Conservation (phyloP, 2,888 invertebrate genomes). For the Leucozona laternaria region DNA sequence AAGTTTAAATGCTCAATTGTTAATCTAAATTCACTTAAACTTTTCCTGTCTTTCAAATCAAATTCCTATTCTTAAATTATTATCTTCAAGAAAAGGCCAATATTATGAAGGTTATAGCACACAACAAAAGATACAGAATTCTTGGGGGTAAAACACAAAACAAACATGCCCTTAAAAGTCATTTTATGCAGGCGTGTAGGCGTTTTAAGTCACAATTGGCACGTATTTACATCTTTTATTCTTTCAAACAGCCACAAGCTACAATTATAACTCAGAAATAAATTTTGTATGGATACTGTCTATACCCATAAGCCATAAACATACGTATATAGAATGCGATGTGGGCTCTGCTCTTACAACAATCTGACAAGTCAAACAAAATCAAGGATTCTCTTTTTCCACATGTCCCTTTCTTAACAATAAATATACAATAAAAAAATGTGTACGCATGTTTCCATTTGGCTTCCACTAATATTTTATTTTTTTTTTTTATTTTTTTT, state of each 20-base stretch:
- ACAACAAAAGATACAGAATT: not conserved
- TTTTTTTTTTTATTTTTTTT: too few relatives aligned
- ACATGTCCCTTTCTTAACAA: not conserved
- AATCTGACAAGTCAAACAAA: conserved; percentile 17
- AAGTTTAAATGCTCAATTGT: not conserved
- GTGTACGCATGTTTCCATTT: not conserved
- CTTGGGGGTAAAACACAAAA: too few relatives aligned
- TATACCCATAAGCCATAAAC: not conserved
- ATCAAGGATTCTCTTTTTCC: conserved; percentile 3
- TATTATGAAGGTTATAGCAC: not conserved
- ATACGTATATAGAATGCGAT: not conserved
- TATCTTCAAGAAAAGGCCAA: not conserved
- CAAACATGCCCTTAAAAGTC: conserved; percentile 1
- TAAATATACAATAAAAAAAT: not conserved
- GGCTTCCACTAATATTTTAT: not conserved
- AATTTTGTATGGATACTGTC: conserved; percentile 5
- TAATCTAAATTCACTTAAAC: not conserved
- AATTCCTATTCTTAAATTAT: not conserved
- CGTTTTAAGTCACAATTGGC: not conserved
- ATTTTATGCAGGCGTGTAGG: not conserved
- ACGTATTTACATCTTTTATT: conserved; percentile 8
- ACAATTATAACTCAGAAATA: conserved; percentile 1
- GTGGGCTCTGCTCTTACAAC: not conserved
- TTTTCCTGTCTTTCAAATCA: not conserved
- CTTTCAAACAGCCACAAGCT: conserved; percentile 17